phyloP scores from a whole-genome alignment of 2,888 invertebrate genomes.

The Latrodectus hesperus region DNA sequence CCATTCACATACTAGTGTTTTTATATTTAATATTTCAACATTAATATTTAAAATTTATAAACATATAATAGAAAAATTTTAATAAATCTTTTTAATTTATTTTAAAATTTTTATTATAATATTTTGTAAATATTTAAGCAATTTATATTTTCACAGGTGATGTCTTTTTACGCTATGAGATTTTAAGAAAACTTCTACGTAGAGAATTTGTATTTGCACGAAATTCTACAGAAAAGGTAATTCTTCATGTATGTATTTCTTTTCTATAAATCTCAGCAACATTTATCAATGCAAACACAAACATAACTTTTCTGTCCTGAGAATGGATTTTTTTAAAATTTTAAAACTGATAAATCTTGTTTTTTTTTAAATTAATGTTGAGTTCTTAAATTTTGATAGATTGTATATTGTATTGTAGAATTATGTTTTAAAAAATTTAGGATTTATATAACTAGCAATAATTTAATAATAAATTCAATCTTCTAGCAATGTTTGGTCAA shows the following conservation, averaged over 20 bases:
- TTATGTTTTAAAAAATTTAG: not conserved
- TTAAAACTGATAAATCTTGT: no score
- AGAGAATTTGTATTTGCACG: constrained; percentile 66
- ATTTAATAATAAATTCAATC: no score
- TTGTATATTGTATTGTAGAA: not conserved
- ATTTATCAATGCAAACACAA: no score
- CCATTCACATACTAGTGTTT: no score
- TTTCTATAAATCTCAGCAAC: no score
- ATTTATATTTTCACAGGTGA: constrained; percentile 26
- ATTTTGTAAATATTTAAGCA: no score
- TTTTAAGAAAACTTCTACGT: constrained; percentile 42
- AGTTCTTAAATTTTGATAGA: not conserved
- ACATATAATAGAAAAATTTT: not conserved
- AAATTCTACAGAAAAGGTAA: constrained; percentile 43
- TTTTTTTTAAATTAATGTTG: not conserved
- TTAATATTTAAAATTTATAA: not conserved
- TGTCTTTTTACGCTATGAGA: constrained; percentile 49
- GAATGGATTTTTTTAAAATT: no score
- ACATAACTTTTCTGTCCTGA: no score
- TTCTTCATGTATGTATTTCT: not conserved
- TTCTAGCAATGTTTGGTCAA: no score
- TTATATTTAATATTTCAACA: no score
- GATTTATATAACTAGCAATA: no score
- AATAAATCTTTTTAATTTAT: not conserved
- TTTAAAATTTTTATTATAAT: not conserved